Evolutionary conservation across 2,888 invertebrate species (phyloP), one percentile per base, ranked within the genome.

Genomic region (Lochmaea capreae): DNA sequence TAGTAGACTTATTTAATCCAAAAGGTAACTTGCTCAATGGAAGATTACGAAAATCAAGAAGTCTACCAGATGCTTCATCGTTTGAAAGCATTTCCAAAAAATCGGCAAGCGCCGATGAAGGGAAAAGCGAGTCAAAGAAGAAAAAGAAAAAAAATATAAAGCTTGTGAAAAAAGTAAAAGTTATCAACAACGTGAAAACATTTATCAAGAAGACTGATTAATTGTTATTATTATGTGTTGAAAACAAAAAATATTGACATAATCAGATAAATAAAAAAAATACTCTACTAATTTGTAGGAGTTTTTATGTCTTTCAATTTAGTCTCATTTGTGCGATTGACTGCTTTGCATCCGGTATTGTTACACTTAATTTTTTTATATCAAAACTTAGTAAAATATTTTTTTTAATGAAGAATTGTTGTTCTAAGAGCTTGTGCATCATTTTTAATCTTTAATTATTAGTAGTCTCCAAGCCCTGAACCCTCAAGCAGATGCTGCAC

Each of bases 111-210:
- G 79, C 78, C 16, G 79, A 79, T 18, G 81, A 80, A 18, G 76
- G 79, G 10, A 67, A 75, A 57, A 46, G 67, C 57, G 78, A 79
- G 14, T 72, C 78, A 54, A 83, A 82, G 73, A 83, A 82, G 73
- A 85, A 85, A 75, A 85, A 85, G 72, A 85, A 84, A 75, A 83
- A 81, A 65, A 83, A 82, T 70, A 79, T 75, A 1, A 85, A 85
- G 69, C 80, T 85, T 69, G 81, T 80, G 57, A 86, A 84, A 76
- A 85, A 85, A 76, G 82, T 82, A 57, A 85, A 83, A 77, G 82
- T 81, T 68, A 78, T 85, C 57, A 79, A 77, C 65, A 81, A 81
- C 70, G 81, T 80, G 63, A 80, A 78, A 77, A 78, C 78, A 73
- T 82, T 83, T 71, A 78, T 77, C 67, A 72, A 74, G 77, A 79